phyloP scores from a whole-genome alignment of 2,888 invertebrate species.

The Drosophila anceps region DNA sequence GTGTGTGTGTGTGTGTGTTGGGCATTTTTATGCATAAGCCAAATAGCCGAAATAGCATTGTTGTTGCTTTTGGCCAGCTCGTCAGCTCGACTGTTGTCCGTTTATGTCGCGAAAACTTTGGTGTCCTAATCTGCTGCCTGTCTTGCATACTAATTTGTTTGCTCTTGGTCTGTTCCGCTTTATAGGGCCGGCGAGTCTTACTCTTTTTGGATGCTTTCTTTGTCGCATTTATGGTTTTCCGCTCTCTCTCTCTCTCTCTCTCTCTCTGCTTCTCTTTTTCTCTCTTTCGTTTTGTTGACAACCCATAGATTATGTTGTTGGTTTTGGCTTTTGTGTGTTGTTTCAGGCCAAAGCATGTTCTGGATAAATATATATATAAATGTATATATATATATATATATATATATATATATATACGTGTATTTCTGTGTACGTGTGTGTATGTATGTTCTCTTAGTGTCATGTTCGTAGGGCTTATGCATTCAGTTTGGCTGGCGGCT shows the following conservation, averaged over 20 bases:
- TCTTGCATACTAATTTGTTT: conserved; percentile 82
- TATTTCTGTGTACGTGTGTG: conserved; percentile 14
- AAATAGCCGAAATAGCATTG: conserved; percentile 57
- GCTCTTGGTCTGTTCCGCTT: conserved; percentile 41
- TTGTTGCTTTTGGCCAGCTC: conserved; percentile 37
- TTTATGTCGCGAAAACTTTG: conserved; percentile 81
- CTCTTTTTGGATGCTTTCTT: conserved; percentile 48
- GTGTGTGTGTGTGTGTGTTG: not conserved
- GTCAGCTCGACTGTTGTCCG: conserved; percentile 63
- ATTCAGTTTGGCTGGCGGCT: conserved; percentile 53
- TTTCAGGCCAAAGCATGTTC: conserved; percentile 49
- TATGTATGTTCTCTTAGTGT: conserved; percentile 46
- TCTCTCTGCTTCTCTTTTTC: not conserved
- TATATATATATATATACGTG: conserved; percentile 21
- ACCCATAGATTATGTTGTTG: conserved; percentile 81
- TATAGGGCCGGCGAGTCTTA: conserved; percentile 22
- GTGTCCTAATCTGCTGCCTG: conserved; percentile 81
- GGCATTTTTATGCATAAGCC: conserved; percentile 51
- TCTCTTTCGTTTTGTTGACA: conserved; percentile 68
- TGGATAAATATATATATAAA: conserved; percentile 18
- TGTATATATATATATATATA: conserved; percentile 16
- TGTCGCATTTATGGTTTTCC: conserved; percentile 61
- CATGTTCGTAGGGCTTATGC: conserved; percentile 71
- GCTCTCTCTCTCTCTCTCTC: not conserved
- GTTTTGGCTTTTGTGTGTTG: conserved; percentile 62